phyloP scores from a whole-genome alignment of 2,888 invertebrate species.

The Pasiphila rectangulata region DNA sequence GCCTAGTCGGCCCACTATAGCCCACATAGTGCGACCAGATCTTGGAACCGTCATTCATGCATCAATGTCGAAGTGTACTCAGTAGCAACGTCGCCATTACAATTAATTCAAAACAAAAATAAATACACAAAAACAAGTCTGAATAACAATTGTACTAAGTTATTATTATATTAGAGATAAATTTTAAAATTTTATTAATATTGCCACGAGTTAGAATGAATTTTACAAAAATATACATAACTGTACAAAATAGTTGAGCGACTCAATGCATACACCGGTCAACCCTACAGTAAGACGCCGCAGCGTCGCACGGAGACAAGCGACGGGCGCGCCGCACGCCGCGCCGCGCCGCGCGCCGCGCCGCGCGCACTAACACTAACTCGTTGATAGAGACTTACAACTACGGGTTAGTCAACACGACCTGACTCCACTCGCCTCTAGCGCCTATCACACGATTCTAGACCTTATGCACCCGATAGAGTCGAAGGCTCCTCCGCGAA shows the following conservation, averaged over 20 bases:
- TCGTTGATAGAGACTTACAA: constrained; percentile 74
- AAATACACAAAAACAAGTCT: constrained; percentile 33
- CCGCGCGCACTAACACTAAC: constrained; percentile 61
- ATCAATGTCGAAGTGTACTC: constrained; percentile 12
- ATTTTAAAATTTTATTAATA: constrained; percentile 69
- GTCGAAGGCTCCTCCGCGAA: constrained; percentile 43
- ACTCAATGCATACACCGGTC: constrained; percentile 61
- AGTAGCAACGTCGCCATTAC: constrained; percentile 17
- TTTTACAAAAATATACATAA: constrained; percentile 79
- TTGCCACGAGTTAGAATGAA: constrained; percentile 75
- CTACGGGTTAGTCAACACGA: constrained; percentile 47
- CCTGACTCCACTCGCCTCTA: constrained; percentile 39
- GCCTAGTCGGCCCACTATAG: constrained; percentile 52
- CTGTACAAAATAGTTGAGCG: constrained; percentile 75
- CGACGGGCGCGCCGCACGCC: constrained; percentile 22
- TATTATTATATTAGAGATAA: constrained; percentile 66
- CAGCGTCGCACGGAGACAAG: constrained; percentile 19
- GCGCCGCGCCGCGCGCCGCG: constrained; percentile 22
- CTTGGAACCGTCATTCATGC: constrained; percentile 4
- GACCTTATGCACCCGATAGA: constrained; percentile 47
- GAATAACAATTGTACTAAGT: constrained; percentile 72
- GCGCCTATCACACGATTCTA: constrained; percentile 43
- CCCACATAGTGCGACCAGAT: no score
- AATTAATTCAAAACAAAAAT: constrained; percentile 21
- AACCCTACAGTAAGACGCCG: constrained; percentile 40